Conservation (phyloP, 2,888 invertebrate species). For the Mythimna albipuncta region DNA sequence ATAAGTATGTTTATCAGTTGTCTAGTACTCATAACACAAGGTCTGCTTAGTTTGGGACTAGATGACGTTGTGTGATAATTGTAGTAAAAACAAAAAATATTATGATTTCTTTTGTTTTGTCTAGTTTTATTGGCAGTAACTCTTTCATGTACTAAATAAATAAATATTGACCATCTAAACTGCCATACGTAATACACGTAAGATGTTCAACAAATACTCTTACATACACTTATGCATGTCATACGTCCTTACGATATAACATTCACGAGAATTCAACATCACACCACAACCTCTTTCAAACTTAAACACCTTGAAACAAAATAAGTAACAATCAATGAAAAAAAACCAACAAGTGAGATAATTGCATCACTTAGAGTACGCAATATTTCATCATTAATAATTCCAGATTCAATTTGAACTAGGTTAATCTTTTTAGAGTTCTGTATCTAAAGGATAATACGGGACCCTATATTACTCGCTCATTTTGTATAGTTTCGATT, state of each 20-base stretch:
- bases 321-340: constrained; percentile 1
- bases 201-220: background rate
- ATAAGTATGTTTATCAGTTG: too few relatives aligned
- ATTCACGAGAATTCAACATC: constrained; percentile 9
- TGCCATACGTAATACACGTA: background rate
- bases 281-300: background rate
- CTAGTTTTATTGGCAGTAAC: too few relatives aligned
- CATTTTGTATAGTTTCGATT: too few relatives aligned
- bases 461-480: too few relatives aligned
- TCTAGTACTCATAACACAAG: too few relatives aligned
- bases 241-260: background rate
- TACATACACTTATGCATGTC: background rate
- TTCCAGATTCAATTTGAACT: constrained; percentile 32
- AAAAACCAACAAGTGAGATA: constrained; percentile 16
- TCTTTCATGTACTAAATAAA: too few relatives aligned
- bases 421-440: constrained; percentile 9
- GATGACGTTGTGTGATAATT: too few relatives aligned
- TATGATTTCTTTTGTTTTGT: too few relatives aligned
- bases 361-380: constrained; percentile 20
- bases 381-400: constrained; percentile 52
- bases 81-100: too few relatives aligned
- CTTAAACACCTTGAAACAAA: constrained; percentile 32
- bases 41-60: too few relatives aligned
- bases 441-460: too few relatives aligned
- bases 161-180: background rate